Evolutionary conservation across 2,113 vertebrate genomes (phyloP).

Genomic region (Planiliza haematocheilus): DNA sequence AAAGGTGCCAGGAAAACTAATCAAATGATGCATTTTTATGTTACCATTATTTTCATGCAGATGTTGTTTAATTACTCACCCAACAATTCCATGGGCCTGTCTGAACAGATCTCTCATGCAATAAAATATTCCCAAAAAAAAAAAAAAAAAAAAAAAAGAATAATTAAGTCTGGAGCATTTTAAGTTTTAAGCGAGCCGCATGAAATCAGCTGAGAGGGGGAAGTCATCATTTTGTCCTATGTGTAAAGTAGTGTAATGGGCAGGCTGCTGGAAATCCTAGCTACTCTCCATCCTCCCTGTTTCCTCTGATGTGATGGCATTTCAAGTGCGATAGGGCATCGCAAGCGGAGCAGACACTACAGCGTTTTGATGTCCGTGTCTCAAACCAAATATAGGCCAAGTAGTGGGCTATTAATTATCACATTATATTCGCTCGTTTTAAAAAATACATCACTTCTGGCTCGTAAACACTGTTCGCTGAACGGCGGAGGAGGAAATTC

Average conservation of each 20-base stretch:
- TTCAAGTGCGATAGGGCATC: conserved; percentile 64
- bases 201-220: conserved; percentile 38
- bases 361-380: conserved; percentile 40
- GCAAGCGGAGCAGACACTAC: conserved; percentile 49
- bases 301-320: conserved; percentile 78
- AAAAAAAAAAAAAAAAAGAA: conserved; percentile 18
- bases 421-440: conserved; percentile 16
- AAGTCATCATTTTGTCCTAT: conserved; percentile 57
- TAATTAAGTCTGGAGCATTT: conserved; percentile 58
- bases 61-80: conserved; percentile 51
- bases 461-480: conserved; percentile 19
- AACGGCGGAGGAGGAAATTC: conserved; percentile 11
- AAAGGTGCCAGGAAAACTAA: conserved; percentile 1
- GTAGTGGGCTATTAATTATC: conserved; percentile 38
- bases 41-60: conserved; percentile 30
- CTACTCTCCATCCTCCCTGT: conserved; percentile 64
- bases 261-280: conserved; percentile 56
- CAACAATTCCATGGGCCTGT: conserved; percentile 43
- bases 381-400: conserved; percentile 60
- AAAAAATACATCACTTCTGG: conserved; percentile 54
- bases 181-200: conserved; percentile 60
- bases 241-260: conserved; percentile 62
- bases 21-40: background rate
- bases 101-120: conserved; percentile 40
- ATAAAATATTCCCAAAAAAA: conserved; percentile 44